A percentile compares a stretch with the other conserved stretches of the same genome.
Evolutionary conservation across 1,140 invertebrate species (phyloP).

Genomic region (Helicoverpa armigera): DNA sequence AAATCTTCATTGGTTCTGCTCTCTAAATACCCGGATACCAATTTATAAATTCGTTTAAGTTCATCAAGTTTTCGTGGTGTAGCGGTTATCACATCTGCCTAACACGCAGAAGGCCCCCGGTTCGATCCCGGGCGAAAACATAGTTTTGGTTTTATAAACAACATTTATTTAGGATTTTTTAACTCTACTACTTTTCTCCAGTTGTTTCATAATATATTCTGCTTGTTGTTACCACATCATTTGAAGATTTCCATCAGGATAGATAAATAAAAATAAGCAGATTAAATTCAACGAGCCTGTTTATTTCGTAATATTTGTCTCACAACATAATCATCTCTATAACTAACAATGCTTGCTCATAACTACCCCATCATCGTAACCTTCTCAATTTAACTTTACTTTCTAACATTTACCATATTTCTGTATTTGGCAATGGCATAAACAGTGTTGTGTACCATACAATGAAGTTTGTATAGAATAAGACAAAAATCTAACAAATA

Average conservation of each 20-base stretch:
- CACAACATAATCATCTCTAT: constrained; percentile 5
- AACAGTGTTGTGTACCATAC: background rate
- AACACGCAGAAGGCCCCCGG: constrained; percentile 62
- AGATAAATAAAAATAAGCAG: background rate
- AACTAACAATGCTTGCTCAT: background rate
- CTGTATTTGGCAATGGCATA: background rate
- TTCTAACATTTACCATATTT: background rate
- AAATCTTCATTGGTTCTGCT: too few relatives aligned
- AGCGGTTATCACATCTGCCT: constrained; percentile 62
- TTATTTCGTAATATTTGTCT: constrained; percentile 24
- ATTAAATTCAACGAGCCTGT: constrained; percentile 12
- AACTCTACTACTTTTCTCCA: too few relatives aligned
- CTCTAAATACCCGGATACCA: background rate
- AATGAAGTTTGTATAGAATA: background rate
- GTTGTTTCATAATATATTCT: too few relatives aligned
- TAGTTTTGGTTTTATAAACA: constrained; percentile 2
- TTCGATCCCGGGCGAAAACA: constrained; percentile 60
- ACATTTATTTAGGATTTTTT: too few relatives aligned
- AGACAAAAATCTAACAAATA: constrained; percentile 6
- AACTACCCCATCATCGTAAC: background rate
- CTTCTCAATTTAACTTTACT: background rate
- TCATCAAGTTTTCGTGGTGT: constrained; percentile 57
- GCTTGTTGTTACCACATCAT: too few relatives aligned
- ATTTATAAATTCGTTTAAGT: constrained; percentile 17
- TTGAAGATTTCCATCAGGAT: too few relatives aligned